Evolutionary conservation across 1,140 invertebrate genomes (phyloP), one percentile per base, ranked within the genome.

Genomic region (Ceratoteleas bidentatus): DNA sequence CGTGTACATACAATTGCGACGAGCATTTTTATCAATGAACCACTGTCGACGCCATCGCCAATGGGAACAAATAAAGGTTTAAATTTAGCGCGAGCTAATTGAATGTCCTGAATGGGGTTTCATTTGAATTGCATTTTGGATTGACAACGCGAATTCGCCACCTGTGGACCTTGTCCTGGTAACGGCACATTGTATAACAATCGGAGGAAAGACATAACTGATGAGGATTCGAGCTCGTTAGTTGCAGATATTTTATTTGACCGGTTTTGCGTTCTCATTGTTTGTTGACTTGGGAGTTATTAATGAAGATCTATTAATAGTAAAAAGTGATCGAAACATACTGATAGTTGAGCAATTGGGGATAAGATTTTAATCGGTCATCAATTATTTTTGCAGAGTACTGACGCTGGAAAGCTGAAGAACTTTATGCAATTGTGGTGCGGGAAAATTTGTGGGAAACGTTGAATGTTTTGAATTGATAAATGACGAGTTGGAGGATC

Each of bases 121-220:
- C 43, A 24, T 70, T 52, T 60, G 13, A 70, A 70, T 60, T 10
- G 33, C 43, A 58, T 38, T 60, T 70, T 70, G 56, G 34, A 52
- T 70, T 70, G 56, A 11, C 24, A 32, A 40, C 14, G 56, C 24
- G 13, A 70, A 60, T 56, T 60, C 15, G 34, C 16, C 24, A 56
- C 61, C 34, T 45, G 54, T 45, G n/a, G 52, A 52, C 65, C 65
- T 69, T 69, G 65, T 69, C 52, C 54, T 50, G 56, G 15, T 45
- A 45, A 6, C n/a, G 43, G 13, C 43, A 45, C 43, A 45, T 45
- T 45, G n/a, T 6, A n/a, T 45, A 45, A 45, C 43, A 45, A 13
- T 45, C 13, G 10, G 43, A 11, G 43, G 10, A n/a, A 6, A 13
- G n/a, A 6, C 10, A 45, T 24, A 24, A 24, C 1, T 2, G 24